Percentiles rank a stretch among this genome's conserved stretches.
phyloP scores from a whole-genome alignment of 1,140 invertebrate genomes.

The Bombus sylvicola region DNA sequence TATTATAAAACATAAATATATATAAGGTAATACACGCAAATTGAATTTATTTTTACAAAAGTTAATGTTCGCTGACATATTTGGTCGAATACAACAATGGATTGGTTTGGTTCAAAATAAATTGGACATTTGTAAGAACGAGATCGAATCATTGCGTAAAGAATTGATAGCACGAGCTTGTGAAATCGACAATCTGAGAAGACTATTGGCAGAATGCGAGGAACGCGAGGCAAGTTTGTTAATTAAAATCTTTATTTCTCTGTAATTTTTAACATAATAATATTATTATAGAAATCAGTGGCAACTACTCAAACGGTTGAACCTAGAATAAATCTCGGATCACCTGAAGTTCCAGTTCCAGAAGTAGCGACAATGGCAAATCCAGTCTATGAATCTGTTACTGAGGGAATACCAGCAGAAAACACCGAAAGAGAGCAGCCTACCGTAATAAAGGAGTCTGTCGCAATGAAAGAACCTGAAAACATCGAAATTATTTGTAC shows the following conservation, averaged over 20 bases:
- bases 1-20: background rate
- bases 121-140: slow-evolving; percentile 60
- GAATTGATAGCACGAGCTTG: slow-evolving; percentile 63
- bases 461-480: too few relatives aligned
- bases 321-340: background rate
- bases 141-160: slow-evolving; percentile 59
- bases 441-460: background rate
- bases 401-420: background rate
- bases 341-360: background rate
- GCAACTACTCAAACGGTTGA: background rate
- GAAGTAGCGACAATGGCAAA: background rate
- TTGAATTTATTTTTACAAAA: slow-evolving; percentile 43
- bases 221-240: background rate
- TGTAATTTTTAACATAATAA: background rate
- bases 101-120: slow-evolving; percentile 63
- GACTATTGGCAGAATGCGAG: slow-evolving; percentile 12
- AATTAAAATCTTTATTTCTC: background rate
- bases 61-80: slow-evolving; percentile 74
- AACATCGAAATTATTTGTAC: slow-evolving; percentile 17
- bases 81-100: slow-evolving; percentile 72
- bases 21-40: slow-evolving; percentile 28
- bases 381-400: background rate
- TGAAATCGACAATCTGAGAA: slow-evolving; percentile 50
- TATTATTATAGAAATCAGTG: background rate
- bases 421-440: background rate